Evolutionary conservation across 2,113 vertebrate species (phyloP), one percentile per base, ranked within the genome.

Genomic region (Nansenia antarctica): DNA sequence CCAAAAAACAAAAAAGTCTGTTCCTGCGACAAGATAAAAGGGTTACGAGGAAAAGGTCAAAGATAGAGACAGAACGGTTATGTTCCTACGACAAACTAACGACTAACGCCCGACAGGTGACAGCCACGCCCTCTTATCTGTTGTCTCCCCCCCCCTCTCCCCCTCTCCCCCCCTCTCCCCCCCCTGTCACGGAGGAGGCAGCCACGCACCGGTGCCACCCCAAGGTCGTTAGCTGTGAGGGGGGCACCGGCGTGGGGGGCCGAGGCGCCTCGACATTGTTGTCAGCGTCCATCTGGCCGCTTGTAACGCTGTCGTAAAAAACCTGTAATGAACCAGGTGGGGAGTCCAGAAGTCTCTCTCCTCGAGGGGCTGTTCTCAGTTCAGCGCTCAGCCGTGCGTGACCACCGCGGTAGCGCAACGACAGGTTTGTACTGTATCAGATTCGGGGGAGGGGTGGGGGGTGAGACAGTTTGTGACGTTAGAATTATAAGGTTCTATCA

Each of bases 261-360:
- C 47, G 62, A 76, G 42, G 72, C 78, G 72, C 77, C 78, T 76
- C 31, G 82, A 78, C 78, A 72, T 63, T 84, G 82, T 88, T 91
- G 90, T 91, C 87, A 90, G 71, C 31, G 79, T 87, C 90, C 90
- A 91, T 90, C 90, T 92, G 90, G 73, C 84, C 76, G 67, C 76
- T 76, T 83, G 85, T 85, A 85, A 89, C 57, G 75, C 81, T 80
- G 76, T 76, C 69, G 68, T 83, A 81, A 86, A 81, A 86, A 86
- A 83, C 81, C 69, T 45, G 66, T 84, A 76, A 88, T 86, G 84
- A 89, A 67, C 73, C 79, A 81, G 66, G 85, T 72, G 82, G 76
- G 76, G 72, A 81, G 81, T 67, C 70, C 9, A 35, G n/a, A n/a
- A n/a, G n/a, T n/a, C 60, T 72, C 72, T 62, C 62, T 77, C 69